Conservation (phyloP, 1,140 invertebrate species). For the Eupristina koningsbergeri region DNA sequence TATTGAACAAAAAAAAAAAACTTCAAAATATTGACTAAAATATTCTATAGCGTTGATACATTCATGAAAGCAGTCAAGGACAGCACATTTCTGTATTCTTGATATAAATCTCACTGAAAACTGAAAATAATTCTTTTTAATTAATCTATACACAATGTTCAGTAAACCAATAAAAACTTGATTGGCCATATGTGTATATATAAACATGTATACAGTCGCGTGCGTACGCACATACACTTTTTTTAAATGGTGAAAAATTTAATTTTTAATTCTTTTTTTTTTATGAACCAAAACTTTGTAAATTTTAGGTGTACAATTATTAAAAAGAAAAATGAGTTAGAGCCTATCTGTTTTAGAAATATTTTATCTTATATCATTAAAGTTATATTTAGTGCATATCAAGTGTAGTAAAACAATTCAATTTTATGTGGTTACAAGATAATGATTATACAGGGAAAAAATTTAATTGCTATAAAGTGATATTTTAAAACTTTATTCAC, state of each 20-base stretch:
- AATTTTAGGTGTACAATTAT: too few relatives aligned
- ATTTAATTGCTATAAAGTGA: conserved; percentile 60
- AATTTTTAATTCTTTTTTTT: too few relatives aligned
- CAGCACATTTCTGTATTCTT: neutral
- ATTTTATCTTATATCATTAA: neutral
- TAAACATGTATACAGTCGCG: neutral
- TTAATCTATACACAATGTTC: neutral
- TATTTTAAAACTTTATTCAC: conserved; percentile 74
- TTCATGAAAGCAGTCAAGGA: too few relatives aligned
- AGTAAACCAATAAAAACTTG: neutral
- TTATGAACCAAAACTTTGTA: too few relatives aligned
- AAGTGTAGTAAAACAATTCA: neutral
- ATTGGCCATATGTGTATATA: neutral
- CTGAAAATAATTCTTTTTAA: conserved; percentile 9
- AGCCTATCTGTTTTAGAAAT: neutral
- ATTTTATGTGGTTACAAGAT: neutral
- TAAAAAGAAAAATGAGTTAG: neutral
- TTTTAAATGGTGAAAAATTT: neutral
- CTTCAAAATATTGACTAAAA: neutral
- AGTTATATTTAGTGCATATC: neutral
- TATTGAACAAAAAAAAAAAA: too few relatives aligned
- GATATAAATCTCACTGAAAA: neutral
- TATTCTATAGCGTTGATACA: too few relatives aligned
- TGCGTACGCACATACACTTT: neutral
- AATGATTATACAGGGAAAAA: conserved; percentile 54